phyloP scores from a whole-genome alignment of 2,113 vertebrate species.

The Andinoacara biseriatus region DNA sequence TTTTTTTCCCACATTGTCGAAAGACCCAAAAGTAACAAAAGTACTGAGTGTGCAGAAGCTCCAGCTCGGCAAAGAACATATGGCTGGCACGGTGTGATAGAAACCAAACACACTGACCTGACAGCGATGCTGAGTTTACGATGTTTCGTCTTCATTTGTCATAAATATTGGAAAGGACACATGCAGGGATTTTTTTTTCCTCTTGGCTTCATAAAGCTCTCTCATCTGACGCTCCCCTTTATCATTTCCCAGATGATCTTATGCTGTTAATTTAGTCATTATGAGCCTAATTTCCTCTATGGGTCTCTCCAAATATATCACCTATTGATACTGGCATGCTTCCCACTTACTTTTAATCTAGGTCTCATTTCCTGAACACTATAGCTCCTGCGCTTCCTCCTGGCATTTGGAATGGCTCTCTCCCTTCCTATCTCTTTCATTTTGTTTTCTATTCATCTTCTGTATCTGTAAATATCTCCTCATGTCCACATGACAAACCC shows the following conservation, averaged over 20 bases:
- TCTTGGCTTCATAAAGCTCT: neutral
- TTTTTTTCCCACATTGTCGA: neutral
- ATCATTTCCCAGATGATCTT: slow-evolving; percentile 44
- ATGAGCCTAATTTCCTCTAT: slow-evolving; percentile 54
- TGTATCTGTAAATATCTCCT: slow-evolving; percentile 8
- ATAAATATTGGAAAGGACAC: neutral
- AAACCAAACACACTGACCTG: slow-evolving; percentile 25
- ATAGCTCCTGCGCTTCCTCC: slow-evolving; percentile 13
- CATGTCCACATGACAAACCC: neutral
- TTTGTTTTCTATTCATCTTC: neutral
- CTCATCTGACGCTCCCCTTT: slow-evolving; percentile 5
- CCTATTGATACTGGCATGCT: slow-evolving; percentile 46
- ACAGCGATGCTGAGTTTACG: neutral
- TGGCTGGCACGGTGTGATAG: slow-evolving; percentile 15
- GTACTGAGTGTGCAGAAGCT: neutral
- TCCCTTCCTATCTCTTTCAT: neutral
- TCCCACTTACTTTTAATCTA: slow-evolving; percentile 43
- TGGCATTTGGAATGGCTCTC: slow-evolving; percentile 51
- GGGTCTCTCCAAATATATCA: slow-evolving; percentile 30
- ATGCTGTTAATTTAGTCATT: slow-evolving; percentile 49
- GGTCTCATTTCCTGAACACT: slow-evolving; percentile 60
- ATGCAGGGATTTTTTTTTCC: neutral
- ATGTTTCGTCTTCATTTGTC: slow-evolving; percentile 7
- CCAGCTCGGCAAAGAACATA: slow-evolving; percentile 11
- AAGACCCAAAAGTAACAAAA: slow-evolving; percentile 9